Base-by-base conservation (phyloP, 2,113 vertebrate species). In the Ciconia boyciana region DNA sequence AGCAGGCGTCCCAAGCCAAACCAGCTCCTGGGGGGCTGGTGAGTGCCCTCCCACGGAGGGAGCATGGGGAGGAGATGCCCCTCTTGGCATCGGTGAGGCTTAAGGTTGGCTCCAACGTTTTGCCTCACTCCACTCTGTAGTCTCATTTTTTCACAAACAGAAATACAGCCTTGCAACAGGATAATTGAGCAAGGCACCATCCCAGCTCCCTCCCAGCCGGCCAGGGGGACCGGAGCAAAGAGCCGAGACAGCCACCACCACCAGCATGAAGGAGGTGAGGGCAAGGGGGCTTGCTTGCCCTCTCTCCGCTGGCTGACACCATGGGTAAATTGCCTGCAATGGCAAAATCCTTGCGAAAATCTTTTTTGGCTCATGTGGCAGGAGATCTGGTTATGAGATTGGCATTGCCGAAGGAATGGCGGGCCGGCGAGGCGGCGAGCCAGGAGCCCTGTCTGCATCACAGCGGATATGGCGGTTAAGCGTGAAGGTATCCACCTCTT, bases 391-490 rank as follows among this genome's bases (percentile, higher is more conserved):
- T 29, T 17, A 43, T 60, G 43, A 80, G 57, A 32, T 20, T 89
- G 89, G 41, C 5, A 2, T 41, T 39, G 32, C 34, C 0, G 10
- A 61, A 54, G 76, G 54, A 85, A 69, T 6, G 48, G 29, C 7
- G 4, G 2, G 0, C 26, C 0, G 2, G 32, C 0, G 0, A 69
- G 62, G 28, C 4, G 2, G 29, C 0, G 4, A 81, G 60, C 41
- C 72, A 79, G 51, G 18, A 94, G 32, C 32, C 21, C n/a, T 2
- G 6, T 28, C 55, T 89, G 39, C 26, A 28, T 36, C 43, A 3
- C 26, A n/a, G 61, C 0, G 5, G 55, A 70, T 60, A 22, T 26
- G 44, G 32, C 3, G 13, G 68, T 39, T 16, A 78, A 58, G 29
- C 13, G 1, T 29, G 48, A 68, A 82, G 81, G 57, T 18, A 79